A percentile compares a stretch with the other conserved stretches of the same genome.
phyloP scores from a whole-genome alignment of 2,888 invertebrate genomes.

The Aromia moschata region DNA sequence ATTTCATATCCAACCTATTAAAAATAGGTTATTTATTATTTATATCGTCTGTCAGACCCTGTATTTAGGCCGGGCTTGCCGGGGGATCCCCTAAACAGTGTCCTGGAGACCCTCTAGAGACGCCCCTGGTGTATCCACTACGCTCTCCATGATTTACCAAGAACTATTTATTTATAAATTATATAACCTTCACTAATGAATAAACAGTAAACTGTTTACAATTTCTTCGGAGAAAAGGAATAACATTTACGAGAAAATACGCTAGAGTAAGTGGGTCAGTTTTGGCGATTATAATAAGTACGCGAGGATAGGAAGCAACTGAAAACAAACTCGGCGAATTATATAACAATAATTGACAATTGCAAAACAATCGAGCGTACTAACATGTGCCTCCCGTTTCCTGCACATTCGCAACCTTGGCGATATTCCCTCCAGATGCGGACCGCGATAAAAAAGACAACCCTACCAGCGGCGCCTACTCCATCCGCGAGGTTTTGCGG shows the following conservation, averaged over 20 bases:
- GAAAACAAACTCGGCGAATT: conserved; percentile 36
- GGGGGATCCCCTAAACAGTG: too few relatives aligned
- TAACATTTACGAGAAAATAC: conserved; percentile 27
- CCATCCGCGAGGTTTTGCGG: not conserved
- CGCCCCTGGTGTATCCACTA: too few relatives aligned
- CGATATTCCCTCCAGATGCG: conserved; percentile 48
- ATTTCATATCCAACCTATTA: too few relatives aligned
- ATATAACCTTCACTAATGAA: conserved; percentile 6
- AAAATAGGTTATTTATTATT: too few relatives aligned
- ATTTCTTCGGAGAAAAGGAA: conserved; percentile 7
- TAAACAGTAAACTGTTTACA: conserved; percentile 7
- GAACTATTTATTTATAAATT: too few relatives aligned
- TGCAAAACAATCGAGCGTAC: conserved; percentile 30
- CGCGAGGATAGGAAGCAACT: conserved; percentile 35
- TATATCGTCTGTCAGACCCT: too few relatives aligned
- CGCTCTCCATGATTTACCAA: too few relatives aligned
- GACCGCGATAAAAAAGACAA: conserved; percentile 32
- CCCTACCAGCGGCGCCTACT: conserved; percentile 2
- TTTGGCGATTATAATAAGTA: conserved; percentile 19
- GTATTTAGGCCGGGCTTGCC: too few relatives aligned
- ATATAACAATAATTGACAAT: conserved; percentile 38
- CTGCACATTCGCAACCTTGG: conserved; percentile 44
- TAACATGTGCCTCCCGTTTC: conserved; percentile 36
- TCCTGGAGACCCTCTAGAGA: too few relatives aligned
- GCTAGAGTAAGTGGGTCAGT: conserved; percentile 33